A percentile compares a stretch with the other conserved stretches of the same genome.
phyloP scores from a whole-genome alignment of 2,113 vertebrate species.

The Tapirus terrestris region DNA sequence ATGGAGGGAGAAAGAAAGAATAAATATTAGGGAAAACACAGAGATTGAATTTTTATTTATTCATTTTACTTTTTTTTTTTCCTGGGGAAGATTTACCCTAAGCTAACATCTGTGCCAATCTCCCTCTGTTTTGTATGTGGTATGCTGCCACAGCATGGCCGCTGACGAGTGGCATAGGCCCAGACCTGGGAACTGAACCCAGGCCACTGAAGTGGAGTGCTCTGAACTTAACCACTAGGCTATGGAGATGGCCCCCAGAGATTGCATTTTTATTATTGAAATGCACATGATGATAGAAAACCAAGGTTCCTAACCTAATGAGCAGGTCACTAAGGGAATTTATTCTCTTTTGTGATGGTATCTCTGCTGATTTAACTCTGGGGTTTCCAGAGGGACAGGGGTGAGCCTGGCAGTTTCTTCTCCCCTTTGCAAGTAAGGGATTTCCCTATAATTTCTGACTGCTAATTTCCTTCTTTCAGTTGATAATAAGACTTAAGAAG shows the following conservation, averaged over 20 bases:
- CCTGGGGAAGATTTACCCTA: no score
- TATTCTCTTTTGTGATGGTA: background rate
- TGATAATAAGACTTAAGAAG: background rate
- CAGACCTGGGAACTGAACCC: no score
- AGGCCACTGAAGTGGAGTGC: no score
- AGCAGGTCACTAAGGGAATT: background rate
- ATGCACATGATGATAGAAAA: background rate
- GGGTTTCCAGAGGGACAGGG: background rate
- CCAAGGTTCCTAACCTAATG: background rate
- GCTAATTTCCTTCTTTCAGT: background rate
- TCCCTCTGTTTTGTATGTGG: no score
- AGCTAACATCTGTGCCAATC: no score
- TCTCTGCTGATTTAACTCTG: background rate
- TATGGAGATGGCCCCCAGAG: background rate
- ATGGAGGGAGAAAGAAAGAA: background rate
- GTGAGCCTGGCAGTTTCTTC: background rate
- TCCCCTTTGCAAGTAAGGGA: background rate
- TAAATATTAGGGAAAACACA: background rate
- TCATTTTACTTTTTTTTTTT: no score
- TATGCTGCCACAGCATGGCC: no score
- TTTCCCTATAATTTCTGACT: background rate
- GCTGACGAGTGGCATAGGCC: no score
- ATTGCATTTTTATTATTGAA: conserved; percentile 15
- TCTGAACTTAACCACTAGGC: no score
- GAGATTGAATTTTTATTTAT: background rate